Percentiles rank a stretch among this genome's conserved stretches.
phyloP scores from a whole-genome alignment of 2,113 vertebrate genomes.

The Suricata suricatta region DNA sequence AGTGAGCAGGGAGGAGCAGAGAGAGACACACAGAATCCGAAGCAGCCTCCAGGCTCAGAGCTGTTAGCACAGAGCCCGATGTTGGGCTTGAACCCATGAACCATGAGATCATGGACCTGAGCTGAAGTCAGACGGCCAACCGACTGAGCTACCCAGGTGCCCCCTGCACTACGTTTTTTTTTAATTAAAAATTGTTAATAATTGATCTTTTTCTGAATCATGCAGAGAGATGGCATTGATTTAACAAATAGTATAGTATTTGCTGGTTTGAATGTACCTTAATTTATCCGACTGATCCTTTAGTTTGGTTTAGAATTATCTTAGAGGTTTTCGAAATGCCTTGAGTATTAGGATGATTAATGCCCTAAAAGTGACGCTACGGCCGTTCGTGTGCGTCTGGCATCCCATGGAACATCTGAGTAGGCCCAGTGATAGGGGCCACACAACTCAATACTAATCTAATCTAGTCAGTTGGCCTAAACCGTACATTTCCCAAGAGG shows the following conservation, averaged over 20 bases:
- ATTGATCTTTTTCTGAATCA: background rate
- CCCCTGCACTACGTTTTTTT: too few relatives aligned
- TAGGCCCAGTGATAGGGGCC: fast-evolving
- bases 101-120: too few relatives aligned
- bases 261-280: background rate
- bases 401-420: fast-evolving
- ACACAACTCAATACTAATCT: background rate
- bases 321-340: background rate
- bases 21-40: too few relatives aligned
- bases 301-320: background rate
- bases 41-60: too few relatives aligned
- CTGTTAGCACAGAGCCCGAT: too few relatives aligned
- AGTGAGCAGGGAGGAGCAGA: too few relatives aligned
- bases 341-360: too few relatives aligned
- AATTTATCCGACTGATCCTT: background rate
- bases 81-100: too few relatives aligned
- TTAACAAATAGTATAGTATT: background rate
- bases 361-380: background rate
- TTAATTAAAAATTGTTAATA: background rate
- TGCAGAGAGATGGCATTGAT: background rate
- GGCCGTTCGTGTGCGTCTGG: background rate
- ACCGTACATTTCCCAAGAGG: background rate
- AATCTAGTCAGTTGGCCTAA: background rate
- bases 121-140: too few relatives aligned
- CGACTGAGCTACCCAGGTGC: too few relatives aligned